A percentile compares a stretch with the other conserved stretches of the same genome.
These are phyloP conservation scores for Ochropleura plecta DNA, from an alignment of 2,888 invertebrate genomes.

Conservation along the genomic window DNA sequence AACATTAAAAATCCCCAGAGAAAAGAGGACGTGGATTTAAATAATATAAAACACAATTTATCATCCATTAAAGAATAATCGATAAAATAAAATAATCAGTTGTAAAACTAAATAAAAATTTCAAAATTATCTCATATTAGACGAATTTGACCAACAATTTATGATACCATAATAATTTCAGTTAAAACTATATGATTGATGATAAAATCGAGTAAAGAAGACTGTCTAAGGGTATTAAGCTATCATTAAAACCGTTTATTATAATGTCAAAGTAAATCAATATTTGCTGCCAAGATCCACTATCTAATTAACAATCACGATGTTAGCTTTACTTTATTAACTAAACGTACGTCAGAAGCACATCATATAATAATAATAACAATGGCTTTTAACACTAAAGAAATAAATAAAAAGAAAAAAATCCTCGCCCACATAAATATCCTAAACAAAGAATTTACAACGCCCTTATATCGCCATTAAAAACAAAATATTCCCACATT, in stretches of 20 bases:
- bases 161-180: too few relatives aligned
- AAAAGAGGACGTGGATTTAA: too few relatives aligned
- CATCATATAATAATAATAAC: neutral
- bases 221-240: too few relatives aligned
- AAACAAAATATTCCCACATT: slow-evolving; percentile 63
- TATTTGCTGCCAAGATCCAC: neutral
- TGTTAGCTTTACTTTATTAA: neutral
- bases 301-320: neutral
- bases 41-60: too few relatives aligned
- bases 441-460: slow-evolving; percentile 58
- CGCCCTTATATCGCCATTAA: slow-evolving; percentile 63
- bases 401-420: slow-evolving; percentile 16
- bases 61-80: too few relatives aligned
- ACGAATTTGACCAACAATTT: too few relatives aligned
- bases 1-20: too few relatives aligned
- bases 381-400: neutral
- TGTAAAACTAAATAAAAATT: too few relatives aligned
- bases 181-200: too few relatives aligned
- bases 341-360: neutral
- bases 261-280: neutral
- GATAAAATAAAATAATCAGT: too few relatives aligned
- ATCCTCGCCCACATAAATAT: slow-evolving; percentile 62
- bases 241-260: neutral
- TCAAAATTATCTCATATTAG: too few relatives aligned
- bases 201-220: too few relatives aligned